A percentile compares a stretch with the other conserved stretches of the same genome.
Conservation (phyloP, 2,797 vertebrate genomes). For the Ceryle rudis region DNA sequence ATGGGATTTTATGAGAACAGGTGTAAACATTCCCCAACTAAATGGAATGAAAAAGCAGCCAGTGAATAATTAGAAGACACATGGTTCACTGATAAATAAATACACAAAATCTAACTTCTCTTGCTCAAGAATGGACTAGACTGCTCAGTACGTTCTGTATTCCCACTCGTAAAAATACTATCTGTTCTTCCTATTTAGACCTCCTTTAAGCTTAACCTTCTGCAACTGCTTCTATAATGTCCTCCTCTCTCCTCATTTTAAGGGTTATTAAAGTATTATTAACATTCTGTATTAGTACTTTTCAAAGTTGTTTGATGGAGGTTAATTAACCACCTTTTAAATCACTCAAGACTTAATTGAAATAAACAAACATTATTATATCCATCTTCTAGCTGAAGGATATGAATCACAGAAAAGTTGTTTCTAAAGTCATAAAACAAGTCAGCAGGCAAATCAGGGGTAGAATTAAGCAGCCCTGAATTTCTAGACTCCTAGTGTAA, state of each 20-base stretch:
- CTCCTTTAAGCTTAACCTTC: neutral
- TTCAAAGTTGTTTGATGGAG: slow-evolving; percentile 5
- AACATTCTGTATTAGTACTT: slow-evolving; percentile 4
- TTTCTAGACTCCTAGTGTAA: slow-evolving; percentile 27
- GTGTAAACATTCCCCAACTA: neutral
- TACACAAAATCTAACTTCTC: neutral
- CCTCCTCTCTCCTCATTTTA: neutral
- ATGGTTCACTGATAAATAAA: neutral
- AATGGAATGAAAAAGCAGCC: neutral
- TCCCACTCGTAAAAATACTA: neutral
- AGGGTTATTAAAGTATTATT: neutral
- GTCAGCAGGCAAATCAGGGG: slow-evolving; percentile 38
- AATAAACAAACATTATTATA: slow-evolving; percentile 48
- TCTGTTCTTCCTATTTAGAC: neutral
- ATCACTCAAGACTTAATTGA: slow-evolving; percentile 25
- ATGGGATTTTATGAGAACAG: neutral
- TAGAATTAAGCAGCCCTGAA: slow-evolving; percentile 4
- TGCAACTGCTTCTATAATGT: neutral
- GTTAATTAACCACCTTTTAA: slow-evolving; percentile 61
- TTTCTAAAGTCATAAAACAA: slow-evolving; percentile 39
- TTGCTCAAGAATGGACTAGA: neutral
- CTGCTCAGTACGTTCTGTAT: neutral
- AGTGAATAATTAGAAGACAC: neutral
- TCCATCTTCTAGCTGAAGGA: slow-evolving; percentile 21
- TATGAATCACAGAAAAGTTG: slow-evolving; percentile 35